phyloP scores from a whole-genome alignment of 2,888 invertebrate genomes.

The Maniola hyperantus region DNA sequence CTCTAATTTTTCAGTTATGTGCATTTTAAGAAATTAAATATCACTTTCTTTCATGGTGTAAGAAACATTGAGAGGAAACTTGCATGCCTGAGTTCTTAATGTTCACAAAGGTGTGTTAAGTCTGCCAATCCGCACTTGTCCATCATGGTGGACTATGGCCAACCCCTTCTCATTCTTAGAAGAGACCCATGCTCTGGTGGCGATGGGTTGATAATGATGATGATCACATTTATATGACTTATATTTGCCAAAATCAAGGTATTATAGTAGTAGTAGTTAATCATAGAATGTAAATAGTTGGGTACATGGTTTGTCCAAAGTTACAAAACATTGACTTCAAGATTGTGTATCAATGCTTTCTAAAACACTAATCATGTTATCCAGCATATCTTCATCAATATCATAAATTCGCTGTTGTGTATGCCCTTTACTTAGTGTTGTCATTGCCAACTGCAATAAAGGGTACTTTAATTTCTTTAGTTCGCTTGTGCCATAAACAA shows the following conservation, averaged over 20 bases:
- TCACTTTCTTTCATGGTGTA: no score
- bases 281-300: background rate
- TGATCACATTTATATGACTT: background rate
- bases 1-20: no score
- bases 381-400: constrained; percentile 56
- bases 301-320: no score
- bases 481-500: constrained; percentile 63
- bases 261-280: background rate
- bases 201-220: no score
- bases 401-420: constrained; percentile 54
- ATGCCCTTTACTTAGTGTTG: constrained; percentile 47
- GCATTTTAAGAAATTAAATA: no score
- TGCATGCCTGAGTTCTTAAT: no score
- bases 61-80: no score
- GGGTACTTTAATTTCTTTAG: constrained; percentile 60
- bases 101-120: no score
- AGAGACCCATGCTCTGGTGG: no score
- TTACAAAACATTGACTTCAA: constrained; percentile 11
- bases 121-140: no score
- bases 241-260: background rate
- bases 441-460: constrained; percentile 57
- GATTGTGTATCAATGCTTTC: constrained; percentile 46
- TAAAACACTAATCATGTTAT: constrained; percentile 55
- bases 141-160: no score
- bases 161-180: no score